Evolutionary conservation across 2,888 invertebrate genomes (phyloP).

Genomic region (Hirtodrosophila duncani): DNA sequence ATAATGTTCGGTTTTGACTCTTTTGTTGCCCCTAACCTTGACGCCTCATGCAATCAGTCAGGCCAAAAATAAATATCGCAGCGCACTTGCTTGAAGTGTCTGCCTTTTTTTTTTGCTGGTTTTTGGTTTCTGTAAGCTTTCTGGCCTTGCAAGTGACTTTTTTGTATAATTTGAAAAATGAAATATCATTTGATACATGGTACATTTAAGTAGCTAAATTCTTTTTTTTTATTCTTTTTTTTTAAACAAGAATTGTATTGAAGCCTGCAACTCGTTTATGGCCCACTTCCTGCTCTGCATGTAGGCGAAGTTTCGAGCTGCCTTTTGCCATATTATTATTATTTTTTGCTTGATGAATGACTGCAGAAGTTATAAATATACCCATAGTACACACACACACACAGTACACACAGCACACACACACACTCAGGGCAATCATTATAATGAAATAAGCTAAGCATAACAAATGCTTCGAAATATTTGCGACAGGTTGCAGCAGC

Average conservation of each 20-base stretch:
- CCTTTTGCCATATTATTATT: slow-evolving; percentile 37
- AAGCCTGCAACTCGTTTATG: slow-evolving; percentile 17
- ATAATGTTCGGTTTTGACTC: no score
- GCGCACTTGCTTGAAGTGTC: slow-evolving; percentile 11
- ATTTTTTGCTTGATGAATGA: slow-evolving; percentile 56
- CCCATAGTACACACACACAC: slow-evolving; percentile 19
- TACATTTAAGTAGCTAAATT: slow-evolving; percentile 37
- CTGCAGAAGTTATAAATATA: slow-evolving; percentile 65
- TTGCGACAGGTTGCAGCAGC: slow-evolving; percentile 64
- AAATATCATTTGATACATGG: slow-evolving; percentile 28
- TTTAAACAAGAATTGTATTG: not conserved
- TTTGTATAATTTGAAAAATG: slow-evolving; percentile 26
- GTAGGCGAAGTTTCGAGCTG: slow-evolving; percentile 46
- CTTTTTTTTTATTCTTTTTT: not conserved
- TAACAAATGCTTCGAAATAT: slow-evolving; percentile 68
- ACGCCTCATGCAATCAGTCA: slow-evolving; percentile 61
- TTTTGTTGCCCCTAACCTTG: slow-evolving; percentile 63
- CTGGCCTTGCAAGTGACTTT: slow-evolving; percentile 34
- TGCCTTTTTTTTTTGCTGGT: slow-evolving; percentile 1
- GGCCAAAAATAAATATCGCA: slow-evolving; percentile 17
- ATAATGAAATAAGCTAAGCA: slow-evolving; percentile 64
- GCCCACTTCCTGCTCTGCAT: slow-evolving; percentile 59
- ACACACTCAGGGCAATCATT: slow-evolving; percentile 23
- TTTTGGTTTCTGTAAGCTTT: slow-evolving; percentile 7
- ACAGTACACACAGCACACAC: not conserved